Conservation (phyloP, 2,113 vertebrate species). For the Hippocampus comes region DNA sequence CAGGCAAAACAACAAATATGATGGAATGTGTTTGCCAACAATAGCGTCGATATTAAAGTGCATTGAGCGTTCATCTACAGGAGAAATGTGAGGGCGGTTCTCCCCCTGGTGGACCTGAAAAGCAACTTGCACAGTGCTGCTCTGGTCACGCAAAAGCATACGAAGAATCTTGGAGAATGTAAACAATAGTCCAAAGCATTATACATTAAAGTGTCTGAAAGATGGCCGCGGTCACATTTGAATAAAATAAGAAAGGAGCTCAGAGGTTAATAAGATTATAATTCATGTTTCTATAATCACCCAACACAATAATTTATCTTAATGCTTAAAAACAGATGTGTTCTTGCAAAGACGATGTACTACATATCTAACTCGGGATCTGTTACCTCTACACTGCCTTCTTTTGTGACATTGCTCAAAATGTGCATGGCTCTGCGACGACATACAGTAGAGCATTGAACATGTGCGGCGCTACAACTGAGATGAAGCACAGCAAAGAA, state of each 20-base stretch:
- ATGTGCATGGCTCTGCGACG: no score
- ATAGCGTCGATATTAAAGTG: slow-evolving; percentile 2
- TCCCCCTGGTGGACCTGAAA: background rate
- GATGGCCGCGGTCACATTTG: background rate
- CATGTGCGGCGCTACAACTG: background rate
- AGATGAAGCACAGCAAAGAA: background rate
- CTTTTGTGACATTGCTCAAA: background rate
- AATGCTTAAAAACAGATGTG: background rate
- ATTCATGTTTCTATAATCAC: background rate
- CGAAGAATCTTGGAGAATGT: background rate
- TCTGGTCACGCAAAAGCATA: background rate
- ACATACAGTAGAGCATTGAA: background rate
- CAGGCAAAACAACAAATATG: background rate
- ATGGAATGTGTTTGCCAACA: background rate
- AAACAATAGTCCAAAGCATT: background rate
- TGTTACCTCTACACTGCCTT: background rate
- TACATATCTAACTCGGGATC: background rate
- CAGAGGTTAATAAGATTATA: background rate
- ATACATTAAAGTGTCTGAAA: background rate
- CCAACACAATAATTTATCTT: background rate
- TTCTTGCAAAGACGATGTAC: background rate
- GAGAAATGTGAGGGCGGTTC: background rate
- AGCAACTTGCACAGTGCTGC: background rate
- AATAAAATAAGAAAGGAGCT: background rate
- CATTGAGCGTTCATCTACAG: background rate